Base-by-base conservation (phyloP, 2,113 vertebrate species). In the Scortum barcoo region DNA sequence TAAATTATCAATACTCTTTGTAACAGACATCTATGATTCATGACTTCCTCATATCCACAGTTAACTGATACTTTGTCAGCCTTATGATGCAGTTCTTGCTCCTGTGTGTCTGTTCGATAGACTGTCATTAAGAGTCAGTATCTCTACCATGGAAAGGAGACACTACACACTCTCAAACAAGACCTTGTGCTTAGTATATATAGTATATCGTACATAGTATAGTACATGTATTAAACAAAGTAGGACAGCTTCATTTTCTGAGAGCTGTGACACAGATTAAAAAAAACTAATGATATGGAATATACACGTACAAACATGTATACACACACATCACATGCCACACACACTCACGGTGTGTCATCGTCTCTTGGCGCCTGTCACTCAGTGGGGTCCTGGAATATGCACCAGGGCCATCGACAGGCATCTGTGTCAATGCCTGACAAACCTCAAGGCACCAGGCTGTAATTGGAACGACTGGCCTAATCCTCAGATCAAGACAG, bases 401-500 rank as follows among this genome's bases (percentile, higher is more conserved):
- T 93, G 91, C 88, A 86, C 86, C 57, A 20, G 84, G 79, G 87
- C 89, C 91, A 94, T 95, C 79, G 93, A 94, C 92, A 90, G 91
- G 89, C 92, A 83, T 91, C 92, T 88, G 83, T 90, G 89, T 94
- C 93, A 91, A 93, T 94, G 93, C 86, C 79, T 91, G 88, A 94
- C 94, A 95, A 94, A 93, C 89, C 94, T 94, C 91, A 80, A 92
- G 93, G 91, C 93, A 88, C 93, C 86, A 57, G 88, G 92, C 93
- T 95, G 92, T 95, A 94, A 94, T 93, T 93, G 92, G 93, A 94
- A 92, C 72, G 92, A 87, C 88, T 71, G 91, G 72, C 72, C 84
- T 94, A 94, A 95, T 94, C 93, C 94, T 93, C 87, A 93, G 90
- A 93, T 94, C 93, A 93, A 94, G 93, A 94, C 91, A 83, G 91